Evolutionary conservation across 2,113 vertebrate species (phyloP).

Genomic region (Pardalotus punctatus): DNA sequence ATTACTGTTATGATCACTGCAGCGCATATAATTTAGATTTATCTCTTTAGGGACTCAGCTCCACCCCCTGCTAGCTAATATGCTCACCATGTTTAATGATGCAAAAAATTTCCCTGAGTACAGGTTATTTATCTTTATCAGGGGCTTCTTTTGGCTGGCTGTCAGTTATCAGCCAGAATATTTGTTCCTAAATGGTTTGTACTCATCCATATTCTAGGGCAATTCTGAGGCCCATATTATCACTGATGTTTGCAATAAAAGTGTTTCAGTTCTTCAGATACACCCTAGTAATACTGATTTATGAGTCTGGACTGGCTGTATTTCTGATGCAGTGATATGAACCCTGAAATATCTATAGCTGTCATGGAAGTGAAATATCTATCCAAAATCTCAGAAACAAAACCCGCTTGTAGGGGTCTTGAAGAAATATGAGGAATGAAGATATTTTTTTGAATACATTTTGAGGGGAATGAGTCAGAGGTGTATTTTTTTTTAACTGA

Average conservation of each 20-base stretch:
- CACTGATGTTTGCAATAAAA: slow-evolving; percentile 73
- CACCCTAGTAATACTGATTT: slow-evolving; percentile 76
- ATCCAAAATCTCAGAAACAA: slow-evolving; percentile 57
- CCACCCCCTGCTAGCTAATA: slow-evolving; percentile 87
- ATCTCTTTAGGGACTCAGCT: slow-evolving; percentile 87
- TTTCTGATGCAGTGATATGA: slow-evolving; percentile 70
- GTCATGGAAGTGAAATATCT: slow-evolving; percentile 68
- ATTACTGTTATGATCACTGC: slow-evolving; percentile 83
- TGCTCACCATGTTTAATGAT: slow-evolving; percentile 93
- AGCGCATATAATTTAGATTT: slow-evolving; percentile 85
- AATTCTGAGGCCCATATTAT: slow-evolving; percentile 72
- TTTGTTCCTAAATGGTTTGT: slow-evolving; percentile 78
- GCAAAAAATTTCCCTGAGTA: slow-evolving; percentile 91
- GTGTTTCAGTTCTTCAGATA: slow-evolving; percentile 71
- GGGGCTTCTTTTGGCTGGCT: slow-evolving; percentile 76
- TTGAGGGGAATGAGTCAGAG: slow-evolving; percentile 17
- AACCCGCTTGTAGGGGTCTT: slow-evolving; percentile 22
- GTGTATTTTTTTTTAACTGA: slow-evolving; percentile 7
- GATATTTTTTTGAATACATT: slow-evolving; percentile 55
- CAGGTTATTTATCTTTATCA: slow-evolving; percentile 95
- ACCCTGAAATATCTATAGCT: slow-evolving; percentile 73
- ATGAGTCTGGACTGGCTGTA: slow-evolving; percentile 67
- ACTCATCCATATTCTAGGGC: slow-evolving; percentile 80
- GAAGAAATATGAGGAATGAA: slow-evolving; percentile 47
- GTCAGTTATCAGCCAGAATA: slow-evolving; percentile 79